Percentiles rank a stretch among this genome's conserved stretches.
Evolutionary conservation across 2,113 vertebrate genomes (phyloP).

Genomic region (Asarcornis scutulata): DNA sequence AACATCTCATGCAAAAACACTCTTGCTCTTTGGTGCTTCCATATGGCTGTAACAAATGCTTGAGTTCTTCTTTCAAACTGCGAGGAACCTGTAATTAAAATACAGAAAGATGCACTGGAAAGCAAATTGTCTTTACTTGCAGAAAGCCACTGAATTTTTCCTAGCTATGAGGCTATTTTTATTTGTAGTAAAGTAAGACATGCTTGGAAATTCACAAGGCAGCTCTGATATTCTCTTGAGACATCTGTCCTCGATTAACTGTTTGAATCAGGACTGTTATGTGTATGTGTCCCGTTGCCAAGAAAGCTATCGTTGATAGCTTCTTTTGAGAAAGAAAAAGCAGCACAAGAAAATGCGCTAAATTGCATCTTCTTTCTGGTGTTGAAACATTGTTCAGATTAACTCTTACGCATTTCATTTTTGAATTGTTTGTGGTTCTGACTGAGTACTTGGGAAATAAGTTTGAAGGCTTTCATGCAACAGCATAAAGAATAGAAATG

Average conservation of each 20-base stretch:
- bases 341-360: neutral
- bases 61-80: neutral
- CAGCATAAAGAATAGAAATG: neutral
- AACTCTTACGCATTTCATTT: neutral
- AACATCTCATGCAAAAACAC: neutral
- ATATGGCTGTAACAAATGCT: neutral
- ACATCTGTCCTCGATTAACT: slow-evolving; percentile 45
- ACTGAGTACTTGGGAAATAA: neutral
- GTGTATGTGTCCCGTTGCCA: neutral
- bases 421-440: neutral
- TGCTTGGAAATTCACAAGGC: slow-evolving; percentile 4
- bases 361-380: neutral
- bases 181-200: neutral
- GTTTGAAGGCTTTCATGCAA: neutral
- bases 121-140: neutral
- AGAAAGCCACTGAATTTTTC: slow-evolving; percentile 20
- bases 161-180: neutral
- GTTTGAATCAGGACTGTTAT: neutral
- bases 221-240: slow-evolving; percentile 2
- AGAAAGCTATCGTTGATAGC: neutral
- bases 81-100: slow-evolving; percentile 5
- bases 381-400: neutral
- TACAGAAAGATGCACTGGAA: neutral
- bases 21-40: neutral
- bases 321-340: neutral